Base-by-base conservation (phyloP, 2,797 vertebrate genomes). In the Myotis planiceps region DNA sequence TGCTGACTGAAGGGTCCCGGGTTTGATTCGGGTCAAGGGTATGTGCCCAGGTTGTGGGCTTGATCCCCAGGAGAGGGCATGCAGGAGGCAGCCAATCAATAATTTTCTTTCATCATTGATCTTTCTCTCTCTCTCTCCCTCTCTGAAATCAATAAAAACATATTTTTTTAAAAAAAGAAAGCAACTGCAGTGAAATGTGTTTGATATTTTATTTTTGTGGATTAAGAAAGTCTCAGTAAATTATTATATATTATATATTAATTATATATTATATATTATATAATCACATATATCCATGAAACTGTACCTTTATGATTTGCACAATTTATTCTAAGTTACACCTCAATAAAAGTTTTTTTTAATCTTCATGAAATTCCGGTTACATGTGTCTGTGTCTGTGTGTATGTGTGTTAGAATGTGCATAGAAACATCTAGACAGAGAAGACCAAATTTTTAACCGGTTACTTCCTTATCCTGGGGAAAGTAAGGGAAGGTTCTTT, bases 391-490 rank as follows among this genome's bases (percentile, higher is more conserved):
- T 39, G 27, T 58, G 8, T 74, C 2, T 39, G 27, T 58, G 8
- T 74, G 16, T 74, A 13, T 55, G 12, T 51, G 39, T 79, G 65
- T 79, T 68, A 49, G 47, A 94, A 92, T 37, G 72, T 69, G 51
- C 58, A 63, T 13, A 37, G 68, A 63, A 79, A 83, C 92, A 84
- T 39, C 39, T 39, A 21, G 32, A 87, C 55, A 45, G 14, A 81
- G 69, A 90, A 82, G 19, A 93, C 25, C 47, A 60, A 34, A 78
- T 37, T 95, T 93, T 87, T 87, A 71, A 75, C 25, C n/a, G 32
- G 29, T 75, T 53, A 71, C 42, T 80, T 72, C 65, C 27, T 60
- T 72, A 71, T 49, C 29, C 63, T 60, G 21, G 66, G 42, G 32
- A 84, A 88, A 37, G 21, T 25, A 37, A 78, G 14, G 5, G 21